phyloP scores from a whole-genome alignment of 2,797 vertebrate species.

The Leptodactylus fallax region DNA sequence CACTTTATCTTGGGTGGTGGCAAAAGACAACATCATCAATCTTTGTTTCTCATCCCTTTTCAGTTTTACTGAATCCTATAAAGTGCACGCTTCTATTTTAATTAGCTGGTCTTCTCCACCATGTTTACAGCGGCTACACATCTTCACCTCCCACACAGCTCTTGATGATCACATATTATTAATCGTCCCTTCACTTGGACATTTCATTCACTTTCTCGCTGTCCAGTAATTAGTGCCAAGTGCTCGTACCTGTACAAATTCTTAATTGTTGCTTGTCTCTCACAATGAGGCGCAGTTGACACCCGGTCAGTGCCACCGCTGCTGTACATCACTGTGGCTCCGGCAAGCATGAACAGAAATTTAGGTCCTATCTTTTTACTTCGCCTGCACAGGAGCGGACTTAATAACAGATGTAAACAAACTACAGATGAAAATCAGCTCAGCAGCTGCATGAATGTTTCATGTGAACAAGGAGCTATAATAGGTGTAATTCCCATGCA shows the following conservation, averaged over 20 bases:
- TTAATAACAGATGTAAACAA: constrained; percentile 20
- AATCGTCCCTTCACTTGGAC: neutral
- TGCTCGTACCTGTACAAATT: neutral
- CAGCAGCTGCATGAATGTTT: constrained; percentile 68
- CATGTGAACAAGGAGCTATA: constrained; percentile 68
- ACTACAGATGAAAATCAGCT: constrained; percentile 52
- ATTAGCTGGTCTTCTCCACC: neutral
- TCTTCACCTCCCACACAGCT: neutral
- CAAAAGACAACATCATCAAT: neutral
- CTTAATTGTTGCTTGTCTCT: neutral
- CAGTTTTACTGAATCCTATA: neutral
- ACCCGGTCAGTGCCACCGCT: neutral
- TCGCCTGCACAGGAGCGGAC: neutral
- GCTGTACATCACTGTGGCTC: neutral
- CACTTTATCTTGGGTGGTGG: neutral
- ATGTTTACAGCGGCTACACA: neutral
- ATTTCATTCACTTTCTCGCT: neutral
- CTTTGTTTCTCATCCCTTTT: neutral
- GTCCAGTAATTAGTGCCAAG: neutral
- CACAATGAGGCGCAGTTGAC: neutral
- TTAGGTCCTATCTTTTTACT: neutral
- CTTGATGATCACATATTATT: neutral
- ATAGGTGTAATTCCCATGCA: constrained; percentile 66
- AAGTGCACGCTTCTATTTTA: neutral
- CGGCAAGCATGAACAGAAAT: neutral